phyloP scores from a whole-genome alignment of 2,113 vertebrate genomes.

The Halichoeres trimaculatus region DNA sequence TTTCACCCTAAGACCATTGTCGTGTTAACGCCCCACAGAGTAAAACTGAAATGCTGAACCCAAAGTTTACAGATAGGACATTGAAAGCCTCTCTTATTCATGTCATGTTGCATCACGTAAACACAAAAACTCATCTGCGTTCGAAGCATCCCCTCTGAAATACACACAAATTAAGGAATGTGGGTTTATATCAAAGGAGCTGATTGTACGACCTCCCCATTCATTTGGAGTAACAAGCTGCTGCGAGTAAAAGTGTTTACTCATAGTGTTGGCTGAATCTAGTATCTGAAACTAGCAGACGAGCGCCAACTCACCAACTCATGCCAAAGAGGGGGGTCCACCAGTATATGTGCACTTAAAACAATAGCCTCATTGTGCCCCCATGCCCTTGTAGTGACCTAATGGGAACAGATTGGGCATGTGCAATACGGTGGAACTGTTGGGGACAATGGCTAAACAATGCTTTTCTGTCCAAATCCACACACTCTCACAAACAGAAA shows the following conservation, averaged over 20 bases:
- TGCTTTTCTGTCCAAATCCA: constrained; percentile 26
- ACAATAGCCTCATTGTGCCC: constrained; percentile 72
- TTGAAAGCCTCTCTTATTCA: not conserved
- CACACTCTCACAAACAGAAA: constrained; percentile 7
- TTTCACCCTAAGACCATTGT: no score
- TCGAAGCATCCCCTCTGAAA: not conserved
- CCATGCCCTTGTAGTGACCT: constrained; percentile 37
- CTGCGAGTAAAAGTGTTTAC: constrained; percentile 30
- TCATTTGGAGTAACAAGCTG: not conserved
- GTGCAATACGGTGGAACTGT: constrained; percentile 37
- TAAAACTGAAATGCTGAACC: not conserved
- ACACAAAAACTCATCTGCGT: not conserved
- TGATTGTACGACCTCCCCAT: no score
- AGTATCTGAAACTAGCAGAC: constrained; percentile 19
- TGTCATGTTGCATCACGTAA: no score
- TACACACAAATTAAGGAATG: no score
- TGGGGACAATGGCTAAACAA: constrained; percentile 30
- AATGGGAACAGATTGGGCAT: constrained; percentile 39
- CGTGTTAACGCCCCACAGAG: no score
- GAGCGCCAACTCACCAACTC: constrained; percentile 15
- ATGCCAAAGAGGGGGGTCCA: constrained; percentile 22
- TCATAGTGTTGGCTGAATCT: constrained; percentile 34
- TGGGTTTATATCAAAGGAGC: no score
- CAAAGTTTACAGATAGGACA: not conserved
- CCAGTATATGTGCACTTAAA: constrained; percentile 27